phyloP scores from a whole-genome alignment of 2,113 vertebrate species.

The Recurvirostra avosetta region DNA sequence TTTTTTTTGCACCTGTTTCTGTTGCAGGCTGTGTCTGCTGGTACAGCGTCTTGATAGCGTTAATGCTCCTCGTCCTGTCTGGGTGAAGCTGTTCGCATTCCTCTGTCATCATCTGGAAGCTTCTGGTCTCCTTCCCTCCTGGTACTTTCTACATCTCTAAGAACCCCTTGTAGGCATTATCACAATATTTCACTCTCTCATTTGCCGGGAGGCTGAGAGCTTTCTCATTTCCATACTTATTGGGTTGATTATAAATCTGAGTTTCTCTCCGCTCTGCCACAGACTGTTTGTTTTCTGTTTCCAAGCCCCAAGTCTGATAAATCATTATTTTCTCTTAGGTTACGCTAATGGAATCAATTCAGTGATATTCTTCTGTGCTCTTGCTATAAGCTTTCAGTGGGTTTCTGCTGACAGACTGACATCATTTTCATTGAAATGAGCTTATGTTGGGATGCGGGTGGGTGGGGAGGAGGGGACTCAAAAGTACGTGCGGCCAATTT shows the following conservation, averaged over 20 bases:
- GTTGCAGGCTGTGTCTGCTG: background rate
- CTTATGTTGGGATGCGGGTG: background rate
- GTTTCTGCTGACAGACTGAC: constrained; percentile 23
- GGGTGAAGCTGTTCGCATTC: background rate
- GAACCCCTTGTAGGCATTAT: background rate
- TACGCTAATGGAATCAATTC: constrained; percentile 46
- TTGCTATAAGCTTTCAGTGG: constrained; percentile 36
- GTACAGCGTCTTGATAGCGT: background rate
- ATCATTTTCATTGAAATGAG: constrained; percentile 6
- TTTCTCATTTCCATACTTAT: constrained; percentile 6
- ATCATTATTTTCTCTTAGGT: constrained; percentile 41
- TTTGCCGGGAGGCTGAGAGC: background rate
- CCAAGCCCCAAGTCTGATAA: background rate
- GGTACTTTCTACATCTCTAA: background rate
- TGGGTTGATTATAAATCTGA: background rate
- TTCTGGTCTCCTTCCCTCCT: background rate
- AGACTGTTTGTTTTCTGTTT: constrained; percentile 40
- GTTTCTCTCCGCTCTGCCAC: background rate
- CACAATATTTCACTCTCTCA: background rate
- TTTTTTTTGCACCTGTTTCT: background rate
- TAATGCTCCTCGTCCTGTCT: background rate
- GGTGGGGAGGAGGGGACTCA: background rate
- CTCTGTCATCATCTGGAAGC: background rate
- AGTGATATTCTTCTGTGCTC: background rate
- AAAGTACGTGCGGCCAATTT: background rate